Conservation (phyloP, 2,113 vertebrate genomes). For the Plectropomus leopardus region DNA sequence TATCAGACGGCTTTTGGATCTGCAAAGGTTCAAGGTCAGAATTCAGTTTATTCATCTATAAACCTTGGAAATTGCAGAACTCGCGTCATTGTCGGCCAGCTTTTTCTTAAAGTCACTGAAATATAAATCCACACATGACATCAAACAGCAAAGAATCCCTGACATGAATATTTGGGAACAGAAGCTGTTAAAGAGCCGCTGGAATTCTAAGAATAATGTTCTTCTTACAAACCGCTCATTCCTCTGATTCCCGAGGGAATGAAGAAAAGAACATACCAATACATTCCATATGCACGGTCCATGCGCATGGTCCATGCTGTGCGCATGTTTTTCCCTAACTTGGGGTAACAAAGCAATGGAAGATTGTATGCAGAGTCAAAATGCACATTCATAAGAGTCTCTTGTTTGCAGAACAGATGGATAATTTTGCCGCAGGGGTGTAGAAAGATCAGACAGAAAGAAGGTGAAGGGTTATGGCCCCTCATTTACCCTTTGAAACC, state of each 20-base stretch:
- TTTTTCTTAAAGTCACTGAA: background rate
- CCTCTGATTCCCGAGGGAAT: background rate
- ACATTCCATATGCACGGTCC: background rate
- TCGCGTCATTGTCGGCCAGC: background rate
- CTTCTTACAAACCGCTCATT: background rate
- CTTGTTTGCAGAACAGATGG: background rate
- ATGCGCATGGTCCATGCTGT: background rate
- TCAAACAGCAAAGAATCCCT: too few species aligned
- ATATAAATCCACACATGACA: background rate
- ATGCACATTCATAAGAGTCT: background rate
- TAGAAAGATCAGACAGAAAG: background rate
- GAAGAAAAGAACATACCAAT: background rate
- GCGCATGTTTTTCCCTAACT: background rate
- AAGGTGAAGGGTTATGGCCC: background rate
- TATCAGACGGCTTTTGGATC: background rate
- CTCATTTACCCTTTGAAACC: background rate
- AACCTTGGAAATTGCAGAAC: background rate
- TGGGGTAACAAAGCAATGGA: background rate
- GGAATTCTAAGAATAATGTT: background rate
- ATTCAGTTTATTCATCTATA: background rate
- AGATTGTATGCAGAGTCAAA: background rate
- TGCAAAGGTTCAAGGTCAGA: conserved; percentile 1
- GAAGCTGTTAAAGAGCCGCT: background rate
- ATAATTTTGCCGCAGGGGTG: background rate
- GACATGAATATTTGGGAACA: background rate